Evolutionary conservation across 2,113 vertebrate genomes (phyloP).

Genomic region (Boleophthalmus pectinirostris): DNA sequence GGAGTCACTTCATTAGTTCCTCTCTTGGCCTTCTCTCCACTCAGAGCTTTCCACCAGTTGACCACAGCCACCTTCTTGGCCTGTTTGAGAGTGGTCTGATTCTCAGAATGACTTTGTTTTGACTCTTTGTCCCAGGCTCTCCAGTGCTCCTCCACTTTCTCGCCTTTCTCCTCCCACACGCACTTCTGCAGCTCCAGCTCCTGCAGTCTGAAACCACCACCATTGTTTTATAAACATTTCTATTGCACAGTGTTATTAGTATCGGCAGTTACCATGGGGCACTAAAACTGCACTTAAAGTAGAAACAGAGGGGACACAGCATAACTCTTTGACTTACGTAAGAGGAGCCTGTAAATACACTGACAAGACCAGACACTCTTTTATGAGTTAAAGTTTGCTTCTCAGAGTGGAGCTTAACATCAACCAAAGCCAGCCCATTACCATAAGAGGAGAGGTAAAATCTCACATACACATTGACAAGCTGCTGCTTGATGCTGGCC

Average conservation of each 20-base stretch:
- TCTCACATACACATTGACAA: slow-evolving; percentile 77
- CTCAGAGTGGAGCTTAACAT: slow-evolving; percentile 56
- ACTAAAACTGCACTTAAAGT: slow-evolving; percentile 73
- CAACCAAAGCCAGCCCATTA: slow-evolving; percentile 46
- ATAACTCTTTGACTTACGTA: slow-evolving; percentile 37
- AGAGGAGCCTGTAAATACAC: slow-evolving; percentile 55
- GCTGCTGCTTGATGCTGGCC: slow-evolving; percentile 70
- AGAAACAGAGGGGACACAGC: slow-evolving; percentile 33
- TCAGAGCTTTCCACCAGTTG: slow-evolving; percentile 69
- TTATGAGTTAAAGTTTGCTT: slow-evolving; percentile 54
- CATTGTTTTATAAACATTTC: slow-evolving; percentile 65
- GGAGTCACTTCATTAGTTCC: slow-evolving; percentile 22
- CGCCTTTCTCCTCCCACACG: slow-evolving; percentile 67
- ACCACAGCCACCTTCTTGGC: slow-evolving; percentile 63
- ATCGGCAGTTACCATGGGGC: slow-evolving; percentile 52
- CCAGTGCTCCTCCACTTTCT: slow-evolving; percentile 63
- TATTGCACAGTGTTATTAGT: slow-evolving; percentile 49
- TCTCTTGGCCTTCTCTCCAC: slow-evolving; percentile 41
- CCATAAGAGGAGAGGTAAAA: slow-evolving; percentile 68
- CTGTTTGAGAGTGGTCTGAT: slow-evolving; percentile 45
- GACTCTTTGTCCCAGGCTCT: slow-evolving; percentile 56
- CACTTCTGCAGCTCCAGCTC: slow-evolving; percentile 71
- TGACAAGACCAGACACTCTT: slow-evolving; percentile 56
- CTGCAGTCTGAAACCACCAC: slow-evolving; percentile 72
- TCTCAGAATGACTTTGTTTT: slow-evolving; percentile 51